These are phyloP conservation scores for Sericinus montela DNA, from an alignment of 2,888 invertebrate species.

Conservation along the genomic window DNA sequence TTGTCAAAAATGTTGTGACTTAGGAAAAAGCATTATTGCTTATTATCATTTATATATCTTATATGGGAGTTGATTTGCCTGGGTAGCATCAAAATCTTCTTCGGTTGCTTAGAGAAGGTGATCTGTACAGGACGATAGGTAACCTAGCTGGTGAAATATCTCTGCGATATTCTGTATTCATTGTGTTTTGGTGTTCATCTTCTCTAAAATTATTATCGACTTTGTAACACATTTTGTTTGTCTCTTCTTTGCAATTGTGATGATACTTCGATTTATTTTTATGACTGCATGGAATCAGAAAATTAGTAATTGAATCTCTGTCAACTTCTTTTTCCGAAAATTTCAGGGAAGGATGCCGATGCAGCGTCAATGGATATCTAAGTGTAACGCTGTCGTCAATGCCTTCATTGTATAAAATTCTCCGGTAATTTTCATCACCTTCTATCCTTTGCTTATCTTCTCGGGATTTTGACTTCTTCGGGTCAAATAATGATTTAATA, in stretches of 20 bases:
- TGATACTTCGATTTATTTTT: slow-evolving; percentile 48
- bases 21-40: too few relatives aligned
- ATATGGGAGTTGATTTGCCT: too few relatives aligned
- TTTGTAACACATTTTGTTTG: slow-evolving; percentile 9
- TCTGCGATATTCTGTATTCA: background rate
- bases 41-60: too few relatives aligned
- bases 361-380: slow-evolving; percentile 7
- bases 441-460: slow-evolving; percentile 5
- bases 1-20: too few relatives aligned
- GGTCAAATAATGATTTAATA: slow-evolving; percentile 22
- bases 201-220: background rate
- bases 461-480: slow-evolving; percentile 10
- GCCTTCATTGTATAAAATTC: slow-evolving; percentile 54
- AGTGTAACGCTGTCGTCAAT: slow-evolving; percentile 39
- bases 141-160: slow-evolving; percentile 16
- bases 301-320: slow-evolving; percentile 12
- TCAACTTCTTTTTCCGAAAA: background rate
- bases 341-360: background rate
- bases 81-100: slow-evolving; percentile 39
- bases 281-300: slow-evolving; percentile 41
- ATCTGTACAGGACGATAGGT: slow-evolving; percentile 19
- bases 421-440: slow-evolving; percentile 28
- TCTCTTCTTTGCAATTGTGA: slow-evolving; percentile 33
- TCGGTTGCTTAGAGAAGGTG: slow-evolving; percentile 32
- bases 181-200: background rate